Percentiles rank a stretch among this genome's conserved stretches.
phyloP scores from a whole-genome alignment of 2,888 invertebrate species.

The Ophraella communa region DNA sequence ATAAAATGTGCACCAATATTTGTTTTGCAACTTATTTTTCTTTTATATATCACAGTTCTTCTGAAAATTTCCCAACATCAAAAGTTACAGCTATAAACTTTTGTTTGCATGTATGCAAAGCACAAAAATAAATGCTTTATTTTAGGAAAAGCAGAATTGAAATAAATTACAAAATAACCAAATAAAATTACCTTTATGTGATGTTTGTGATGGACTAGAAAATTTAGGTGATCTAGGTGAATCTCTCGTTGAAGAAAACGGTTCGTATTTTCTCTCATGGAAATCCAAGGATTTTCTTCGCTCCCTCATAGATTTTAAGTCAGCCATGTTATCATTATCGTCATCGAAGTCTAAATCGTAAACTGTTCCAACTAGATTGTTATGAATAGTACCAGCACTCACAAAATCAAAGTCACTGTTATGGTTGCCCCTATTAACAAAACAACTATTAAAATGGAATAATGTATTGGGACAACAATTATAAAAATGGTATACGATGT shows the following conservation, averaged over 20 bases:
- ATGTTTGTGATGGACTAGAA: constrained; percentile 61
- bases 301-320: constrained; percentile 80
- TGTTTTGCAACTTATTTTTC: too few species aligned
- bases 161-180: too few species aligned
- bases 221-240: constrained; percentile 67
- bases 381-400: constrained; percentile 74
- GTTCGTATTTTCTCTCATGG: constrained; percentile 67
- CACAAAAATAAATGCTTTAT: too few species aligned
- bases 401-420: constrained; percentile 58
- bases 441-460: neutral
- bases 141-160: too few species aligned
- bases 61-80: too few species aligned
- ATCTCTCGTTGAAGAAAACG: constrained; percentile 62
- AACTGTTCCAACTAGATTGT: constrained; percentile 84
- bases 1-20: too few species aligned
- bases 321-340: constrained; percentile 76
- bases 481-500: too few species aligned
- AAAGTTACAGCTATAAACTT: too few species aligned
- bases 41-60: too few species aligned
- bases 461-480: too few species aligned
- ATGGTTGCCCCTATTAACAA: constrained; percentile 14
- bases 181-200: constrained; percentile 30
- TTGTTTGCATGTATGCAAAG: too few species aligned
- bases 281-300: constrained; percentile 76
- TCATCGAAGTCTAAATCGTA: constrained; percentile 87